These are phyloP conservation scores for Fulmarus glacialis DNA, from an alignment of 2,113 vertebrate species.

Conservation along the genomic window DNA sequence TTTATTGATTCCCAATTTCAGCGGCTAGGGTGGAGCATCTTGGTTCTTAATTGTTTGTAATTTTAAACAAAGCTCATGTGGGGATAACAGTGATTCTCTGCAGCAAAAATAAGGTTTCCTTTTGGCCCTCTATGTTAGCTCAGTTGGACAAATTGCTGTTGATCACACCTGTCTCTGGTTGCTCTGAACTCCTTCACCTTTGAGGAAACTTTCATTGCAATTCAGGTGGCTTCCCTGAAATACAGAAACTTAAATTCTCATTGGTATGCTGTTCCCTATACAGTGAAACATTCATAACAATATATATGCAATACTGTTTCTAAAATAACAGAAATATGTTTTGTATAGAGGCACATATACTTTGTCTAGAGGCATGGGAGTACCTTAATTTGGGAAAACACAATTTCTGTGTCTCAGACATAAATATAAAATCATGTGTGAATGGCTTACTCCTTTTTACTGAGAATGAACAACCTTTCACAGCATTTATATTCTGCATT, in stretches of 20 bases:
- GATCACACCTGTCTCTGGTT: background rate
- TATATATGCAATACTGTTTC: background rate
- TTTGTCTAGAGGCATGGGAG: background rate
- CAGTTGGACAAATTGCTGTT: background rate
- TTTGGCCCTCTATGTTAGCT: background rate
- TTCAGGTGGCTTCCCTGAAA: background rate
- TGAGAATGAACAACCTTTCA: background rate
- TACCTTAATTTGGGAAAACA: constrained; percentile 8
- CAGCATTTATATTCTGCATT: background rate
- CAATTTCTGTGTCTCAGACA: background rate
- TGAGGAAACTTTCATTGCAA: background rate
- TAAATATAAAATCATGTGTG: background rate
- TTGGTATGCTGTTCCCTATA: background rate
- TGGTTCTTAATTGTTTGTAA: background rate
- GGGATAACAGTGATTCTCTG: background rate
- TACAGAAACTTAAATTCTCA: background rate
- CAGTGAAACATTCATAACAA: background rate
- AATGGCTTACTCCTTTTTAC: background rate
- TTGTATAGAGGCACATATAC: background rate
- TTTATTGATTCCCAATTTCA: background rate
- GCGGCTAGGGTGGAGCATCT: background rate
- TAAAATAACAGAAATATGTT: background rate
- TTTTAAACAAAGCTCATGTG: background rate
- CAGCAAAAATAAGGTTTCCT: background rate
- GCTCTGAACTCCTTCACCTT: background rate